Base-by-base conservation (phyloP, 2,113 vertebrate genomes). In the Calypte anna region DNA sequence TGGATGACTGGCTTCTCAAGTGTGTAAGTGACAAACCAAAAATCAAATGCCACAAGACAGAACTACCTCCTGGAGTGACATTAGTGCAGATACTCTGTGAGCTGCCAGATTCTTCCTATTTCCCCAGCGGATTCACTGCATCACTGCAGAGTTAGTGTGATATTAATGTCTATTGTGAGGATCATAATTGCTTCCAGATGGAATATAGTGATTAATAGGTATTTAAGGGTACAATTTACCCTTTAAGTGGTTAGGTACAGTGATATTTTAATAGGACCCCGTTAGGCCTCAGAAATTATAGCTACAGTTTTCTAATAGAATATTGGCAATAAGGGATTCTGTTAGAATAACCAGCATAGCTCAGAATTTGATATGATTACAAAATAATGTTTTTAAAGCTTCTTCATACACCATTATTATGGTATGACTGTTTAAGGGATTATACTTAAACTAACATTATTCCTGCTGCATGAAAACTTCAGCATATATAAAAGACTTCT, bases 401-500 rank as follows among this genome's bases (percentile, higher is more conserved):
- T 94, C 94, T 96, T 96, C 89, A 53, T 90, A 63, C 91, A 69
- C 66, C 92, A 87, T 96, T 96, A 91, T 90, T 85, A 81, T 96
- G 85, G 86, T 94, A 96, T 96, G 55, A 84, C 76, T 93, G 80
- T 95, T 97, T 95, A 96, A 96, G 93, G 95, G 67, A 67, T 96
- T 92, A 82, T 88, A 96, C 94, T 96, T 97, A 94, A 93, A 96
- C 76, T 92, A 97, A 93, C 84, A 59, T 92, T 96, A 93, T 94
- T 95, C 66, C 86, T 93, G 76, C 90, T 94, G 87, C 74, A 84
- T 82, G 87, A 89, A 89, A 81, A 75, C 73, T 55, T 92, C 73
- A 72, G 43, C 93, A 51, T 50, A 90, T 68, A 80, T 44, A 90
- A 95, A 73, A 59, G 40, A 40, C 54, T 90, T 85, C 84, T 92